A percentile compares a stretch with the other conserved stretches of the same genome.
These are phyloP conservation scores for Crenichthys baileyi DNA, from an alignment of 2,797 vertebrate genomes.

Conservation along the genomic window DNA sequence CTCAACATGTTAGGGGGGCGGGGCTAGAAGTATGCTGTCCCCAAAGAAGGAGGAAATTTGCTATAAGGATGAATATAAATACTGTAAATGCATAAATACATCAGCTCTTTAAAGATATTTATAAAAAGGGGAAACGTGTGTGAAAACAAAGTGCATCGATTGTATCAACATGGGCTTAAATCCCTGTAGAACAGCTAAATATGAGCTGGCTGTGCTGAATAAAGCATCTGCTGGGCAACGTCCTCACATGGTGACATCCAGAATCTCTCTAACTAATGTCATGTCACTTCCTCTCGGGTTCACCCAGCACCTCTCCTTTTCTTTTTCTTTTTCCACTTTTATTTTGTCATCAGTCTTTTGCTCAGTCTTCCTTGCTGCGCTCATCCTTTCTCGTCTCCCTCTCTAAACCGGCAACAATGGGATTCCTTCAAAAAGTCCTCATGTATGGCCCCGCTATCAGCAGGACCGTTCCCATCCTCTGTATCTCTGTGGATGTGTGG, in stretches of 20 bases:
- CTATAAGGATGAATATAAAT: background rate
- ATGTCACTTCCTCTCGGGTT: conserved; percentile 43
- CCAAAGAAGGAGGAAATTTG: background rate
- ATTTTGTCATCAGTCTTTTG: conserved; percentile 46
- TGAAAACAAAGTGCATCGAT: conserved; percentile 19
- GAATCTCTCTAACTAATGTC: conserved; percentile 51
- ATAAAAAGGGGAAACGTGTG: background rate
- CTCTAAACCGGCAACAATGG: conserved; percentile 23
- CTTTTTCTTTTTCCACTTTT: conserved; percentile 27
- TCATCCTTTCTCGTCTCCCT: conserved; percentile 36
- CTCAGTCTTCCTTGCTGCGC: conserved; percentile 27
- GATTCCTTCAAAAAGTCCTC: conserved; percentile 50
- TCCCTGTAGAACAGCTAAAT: conserved; percentile 24
- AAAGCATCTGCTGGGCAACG: conserved; percentile 38
- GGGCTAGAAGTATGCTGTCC: too few relatives aligned
- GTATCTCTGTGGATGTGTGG: conserved; percentile 54
- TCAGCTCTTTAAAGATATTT: background rate
- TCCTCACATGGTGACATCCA: conserved; percentile 39
- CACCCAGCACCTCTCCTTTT: conserved; percentile 17
- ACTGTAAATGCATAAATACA: background rate
- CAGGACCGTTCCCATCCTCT: conserved; percentile 54
- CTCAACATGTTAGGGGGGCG: too few relatives aligned
- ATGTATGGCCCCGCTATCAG: conserved; percentile 32
- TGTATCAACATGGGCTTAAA: conserved; percentile 23
- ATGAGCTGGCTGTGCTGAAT: conserved; percentile 26